These are phyloP conservation scores for Trachemys scripta DNA, from an alignment of 2,113 vertebrate species.

Conservation along the genomic window DNA sequence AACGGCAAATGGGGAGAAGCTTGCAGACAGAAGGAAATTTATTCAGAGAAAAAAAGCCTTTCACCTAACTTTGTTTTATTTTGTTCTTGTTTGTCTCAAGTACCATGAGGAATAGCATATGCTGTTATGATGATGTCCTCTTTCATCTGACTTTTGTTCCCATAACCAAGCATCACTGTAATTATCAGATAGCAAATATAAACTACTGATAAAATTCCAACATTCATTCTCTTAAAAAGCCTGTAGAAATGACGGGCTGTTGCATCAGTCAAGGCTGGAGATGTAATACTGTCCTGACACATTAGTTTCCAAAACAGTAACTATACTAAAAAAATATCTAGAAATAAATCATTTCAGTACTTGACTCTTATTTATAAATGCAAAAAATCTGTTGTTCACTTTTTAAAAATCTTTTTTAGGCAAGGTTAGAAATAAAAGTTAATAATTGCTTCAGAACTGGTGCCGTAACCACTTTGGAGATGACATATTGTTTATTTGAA, in stretches of 20 bases:
- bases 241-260: constrained; percentile 67
- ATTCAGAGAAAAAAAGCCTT: constrained; percentile 73
- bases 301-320: constrained; percentile 67
- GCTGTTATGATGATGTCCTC: constrained; percentile 71
- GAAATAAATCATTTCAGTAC: constrained; percentile 65
- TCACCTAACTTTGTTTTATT: constrained; percentile 75
- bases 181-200: constrained; percentile 69
- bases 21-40: constrained; percentile 76
- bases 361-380: constrained; percentile 71
- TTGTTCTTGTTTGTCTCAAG: constrained; percentile 73
- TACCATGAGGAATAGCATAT: constrained; percentile 70
- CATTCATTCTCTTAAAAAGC: constrained; percentile 52
- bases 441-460: constrained; percentile 60
- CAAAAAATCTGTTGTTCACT: constrained; percentile 66
- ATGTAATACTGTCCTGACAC: constrained; percentile 50
- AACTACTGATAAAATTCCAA: constrained; percentile 67
- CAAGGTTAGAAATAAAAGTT: constrained; percentile 48
- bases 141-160: constrained; percentile 71
- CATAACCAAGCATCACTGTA: constrained; percentile 48
- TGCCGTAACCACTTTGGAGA: constrained; percentile 49
- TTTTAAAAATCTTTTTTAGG: constrained; percentile 26
- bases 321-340: constrained; percentile 47
- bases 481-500: constrained; percentile 18
- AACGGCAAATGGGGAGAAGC: constrained; percentile 53
- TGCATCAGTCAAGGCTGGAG: constrained; percentile 63